phyloP scores from a whole-genome alignment of 37 sponge, comb jelly and placozoan genomes.

The Hormiphora californensis region DNA sequence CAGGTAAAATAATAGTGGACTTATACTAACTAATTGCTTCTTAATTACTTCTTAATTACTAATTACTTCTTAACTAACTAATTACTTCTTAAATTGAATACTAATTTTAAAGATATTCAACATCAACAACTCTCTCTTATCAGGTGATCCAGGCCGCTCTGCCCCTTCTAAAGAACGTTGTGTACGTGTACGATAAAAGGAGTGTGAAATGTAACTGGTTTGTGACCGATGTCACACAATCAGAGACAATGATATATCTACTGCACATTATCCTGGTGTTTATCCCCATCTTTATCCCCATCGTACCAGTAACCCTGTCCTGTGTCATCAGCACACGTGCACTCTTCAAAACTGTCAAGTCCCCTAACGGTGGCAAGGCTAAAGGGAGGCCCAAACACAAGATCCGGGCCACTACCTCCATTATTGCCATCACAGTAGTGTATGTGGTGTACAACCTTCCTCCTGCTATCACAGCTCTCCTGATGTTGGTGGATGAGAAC shows the following conservation, averaged over 20 bases:
- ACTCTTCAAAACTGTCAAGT: conserved; percentile 16
- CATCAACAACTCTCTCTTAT: background rate
- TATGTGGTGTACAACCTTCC: conserved; percentile 52
- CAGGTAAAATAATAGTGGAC: background rate
- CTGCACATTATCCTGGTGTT: conserved; percentile 47
- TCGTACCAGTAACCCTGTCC: conserved; percentile 35
- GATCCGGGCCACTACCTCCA: conserved; percentile 3
- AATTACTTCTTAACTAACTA: background rate
- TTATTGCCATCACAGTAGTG: conserved; percentile 1
- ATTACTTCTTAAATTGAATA: background rate
- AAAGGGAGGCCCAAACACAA: conserved; percentile 25
- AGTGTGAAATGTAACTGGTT: conserved; percentile 14
- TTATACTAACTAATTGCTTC: too few relatives aligned
- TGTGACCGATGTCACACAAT: background rate
- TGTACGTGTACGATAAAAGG: conserved; percentile 14
- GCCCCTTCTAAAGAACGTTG: conserved; percentile 15
- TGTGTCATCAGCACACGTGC: conserved; percentile 44
- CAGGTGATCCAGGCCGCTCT: conserved; percentile 39
- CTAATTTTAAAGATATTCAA: background rate
- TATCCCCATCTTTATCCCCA: conserved; percentile 37
- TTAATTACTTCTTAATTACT: background rate
- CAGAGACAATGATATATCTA: background rate
- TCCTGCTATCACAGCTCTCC: conserved; percentile 14
- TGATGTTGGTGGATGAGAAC: conserved; percentile 47
- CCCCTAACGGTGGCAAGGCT: background rate